Conservation (phyloP, 1,140 invertebrate genomes). For the Plutomurus gul region DNA sequence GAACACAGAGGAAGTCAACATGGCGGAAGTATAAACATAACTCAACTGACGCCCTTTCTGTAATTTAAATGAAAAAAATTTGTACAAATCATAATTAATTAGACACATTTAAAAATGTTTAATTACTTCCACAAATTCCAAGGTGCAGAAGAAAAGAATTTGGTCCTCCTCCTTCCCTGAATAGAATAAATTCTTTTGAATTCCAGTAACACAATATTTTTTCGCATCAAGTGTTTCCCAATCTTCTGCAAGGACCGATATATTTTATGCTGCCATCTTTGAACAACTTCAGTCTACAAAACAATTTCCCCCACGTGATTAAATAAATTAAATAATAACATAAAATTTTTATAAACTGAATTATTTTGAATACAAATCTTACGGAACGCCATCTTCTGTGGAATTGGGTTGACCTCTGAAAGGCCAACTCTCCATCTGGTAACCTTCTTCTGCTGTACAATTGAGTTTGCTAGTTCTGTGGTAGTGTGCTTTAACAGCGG, state of each 20-base stretch:
- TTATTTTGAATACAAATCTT: neutral
- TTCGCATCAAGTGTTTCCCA: neutral
- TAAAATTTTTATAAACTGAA: neutral
- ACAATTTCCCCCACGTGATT: neutral
- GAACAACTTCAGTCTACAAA: neutral
- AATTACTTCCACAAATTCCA: neutral
- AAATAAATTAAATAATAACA: neutral
- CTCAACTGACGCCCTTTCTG: neutral
- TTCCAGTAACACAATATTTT: neutral
- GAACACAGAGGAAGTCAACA: slow-evolving; percentile 14
- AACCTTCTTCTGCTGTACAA: neutral
- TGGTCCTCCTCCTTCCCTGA: neutral
- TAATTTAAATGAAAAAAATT: neutral
- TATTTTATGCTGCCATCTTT: neutral
- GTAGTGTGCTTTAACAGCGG: too few species aligned
- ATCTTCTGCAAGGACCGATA: neutral
- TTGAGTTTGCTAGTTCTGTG: too few species aligned
- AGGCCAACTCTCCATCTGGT: neutral
- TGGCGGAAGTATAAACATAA: neutral
- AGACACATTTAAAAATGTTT: neutral
- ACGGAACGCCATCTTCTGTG: neutral
- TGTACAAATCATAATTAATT: neutral
- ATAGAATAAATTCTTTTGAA: neutral
- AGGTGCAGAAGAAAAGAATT: neutral
- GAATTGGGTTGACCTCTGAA: neutral